These are phyloP conservation scores for Taphrorychus bicolor DNA, from an alignment of 2,888 invertebrate genomes.

Conservation along the genomic window DNA sequence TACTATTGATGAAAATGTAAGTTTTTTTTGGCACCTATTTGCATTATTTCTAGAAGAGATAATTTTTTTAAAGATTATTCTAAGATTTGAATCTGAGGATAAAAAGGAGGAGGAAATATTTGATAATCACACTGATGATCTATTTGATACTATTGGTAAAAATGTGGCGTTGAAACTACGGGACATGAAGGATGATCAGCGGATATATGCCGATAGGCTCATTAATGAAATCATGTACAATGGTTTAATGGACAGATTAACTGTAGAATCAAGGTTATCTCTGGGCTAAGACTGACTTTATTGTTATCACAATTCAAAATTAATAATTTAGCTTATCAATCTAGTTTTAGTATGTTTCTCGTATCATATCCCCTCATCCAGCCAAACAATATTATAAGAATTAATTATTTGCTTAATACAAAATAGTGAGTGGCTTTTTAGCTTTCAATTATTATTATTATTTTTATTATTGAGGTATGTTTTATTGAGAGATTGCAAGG, in stretches of 20 bases:
- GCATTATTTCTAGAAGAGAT: background rate
- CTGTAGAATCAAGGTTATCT: background rate
- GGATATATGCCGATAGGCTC: conserved; percentile 44
- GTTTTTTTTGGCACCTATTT: too few species aligned
- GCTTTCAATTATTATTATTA: too few species aligned
- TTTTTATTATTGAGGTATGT: too few species aligned
- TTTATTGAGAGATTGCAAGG: too few species aligned
- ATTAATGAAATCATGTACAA: conserved; percentile 48
- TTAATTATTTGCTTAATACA: too few species aligned
- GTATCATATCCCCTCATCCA: too few species aligned
- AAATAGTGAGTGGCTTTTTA: too few species aligned
- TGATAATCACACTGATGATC: conserved; percentile 35
- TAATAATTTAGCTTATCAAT: too few species aligned
- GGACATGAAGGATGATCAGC: conserved; percentile 46
- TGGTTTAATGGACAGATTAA: conserved; percentile 48
- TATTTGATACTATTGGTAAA: conserved; percentile 47
- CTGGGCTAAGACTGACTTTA: background rate
- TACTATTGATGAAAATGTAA: too few species aligned
- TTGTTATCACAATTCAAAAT: background rate
- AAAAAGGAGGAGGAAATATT: background rate
- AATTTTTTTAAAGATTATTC: background rate
- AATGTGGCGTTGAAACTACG: conserved; percentile 46
- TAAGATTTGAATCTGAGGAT: background rate
- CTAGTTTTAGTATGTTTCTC: too few species aligned
- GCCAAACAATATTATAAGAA: too few species aligned